Conservation (phyloP, 2,797 vertebrate species). For the Clarias laeviceps region DNA sequence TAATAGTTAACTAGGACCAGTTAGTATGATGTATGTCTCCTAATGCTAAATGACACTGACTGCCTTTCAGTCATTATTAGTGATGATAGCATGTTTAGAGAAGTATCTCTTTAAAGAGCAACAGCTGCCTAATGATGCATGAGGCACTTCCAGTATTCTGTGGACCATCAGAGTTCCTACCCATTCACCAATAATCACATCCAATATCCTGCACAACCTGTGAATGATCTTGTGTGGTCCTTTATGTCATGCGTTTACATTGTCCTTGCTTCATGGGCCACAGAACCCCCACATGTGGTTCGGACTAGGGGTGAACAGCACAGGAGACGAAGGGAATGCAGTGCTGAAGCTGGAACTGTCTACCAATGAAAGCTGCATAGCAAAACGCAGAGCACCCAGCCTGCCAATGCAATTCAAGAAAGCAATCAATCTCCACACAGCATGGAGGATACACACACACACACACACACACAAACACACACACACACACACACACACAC, state of each 20-base stretch:
- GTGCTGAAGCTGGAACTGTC: constrained; percentile 63
- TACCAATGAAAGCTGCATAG: constrained; percentile 64
- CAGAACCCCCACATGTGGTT: constrained; percentile 68
- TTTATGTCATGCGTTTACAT: constrained; percentile 36
- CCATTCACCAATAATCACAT: constrained; percentile 59
- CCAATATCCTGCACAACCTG: constrained; percentile 55
- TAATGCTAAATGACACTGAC: constrained; percentile 8
- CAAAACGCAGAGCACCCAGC: constrained; percentile 67
- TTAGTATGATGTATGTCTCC: neutral
- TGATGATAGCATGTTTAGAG: neutral
- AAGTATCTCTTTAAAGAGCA: constrained; percentile 14
- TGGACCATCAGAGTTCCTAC: constrained; percentile 44
- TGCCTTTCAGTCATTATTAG: constrained; percentile 21
- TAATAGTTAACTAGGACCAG: neutral
- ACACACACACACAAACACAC: constrained; percentile 43
- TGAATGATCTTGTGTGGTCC: constrained; percentile 46
- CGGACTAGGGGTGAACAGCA: constrained; percentile 57
- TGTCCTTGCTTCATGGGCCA: constrained; percentile 45
- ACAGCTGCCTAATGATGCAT: constrained; percentile 3
- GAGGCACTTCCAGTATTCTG: constrained; percentile 38
- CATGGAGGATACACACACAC: constrained; percentile 58
- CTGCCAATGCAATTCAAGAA: constrained; percentile 70
- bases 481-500: constrained; percentile 45
- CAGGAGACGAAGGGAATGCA: constrained; percentile 69
- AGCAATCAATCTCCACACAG: constrained; percentile 74